Evolutionary conservation across 2,797 vertebrate species (phyloP).

Genomic region (Kryptopterus vitreolus): DNA sequence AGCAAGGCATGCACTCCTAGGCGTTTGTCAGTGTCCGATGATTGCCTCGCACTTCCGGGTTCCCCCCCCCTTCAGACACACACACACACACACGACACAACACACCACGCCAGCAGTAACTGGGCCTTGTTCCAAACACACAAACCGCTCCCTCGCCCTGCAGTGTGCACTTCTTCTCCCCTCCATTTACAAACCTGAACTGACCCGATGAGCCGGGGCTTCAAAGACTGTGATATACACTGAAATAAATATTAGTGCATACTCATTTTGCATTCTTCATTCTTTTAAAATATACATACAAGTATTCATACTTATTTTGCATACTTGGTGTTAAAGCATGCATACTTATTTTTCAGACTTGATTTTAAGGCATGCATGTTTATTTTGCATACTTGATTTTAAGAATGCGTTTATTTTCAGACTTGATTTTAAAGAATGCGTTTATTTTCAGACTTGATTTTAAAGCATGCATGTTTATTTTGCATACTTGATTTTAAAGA

Average conservation of each 20-base stretch:
- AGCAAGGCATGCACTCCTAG: conserved; percentile 45
- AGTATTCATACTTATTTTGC: too few relatives aligned
- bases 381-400: background rate
- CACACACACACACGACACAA: too few relatives aligned
- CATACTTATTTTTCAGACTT: too few relatives aligned
- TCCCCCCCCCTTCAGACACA: too few relatives aligned
- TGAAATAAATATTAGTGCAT: too few relatives aligned
- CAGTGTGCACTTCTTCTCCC: background rate
- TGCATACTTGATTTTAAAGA: background rate
- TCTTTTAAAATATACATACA: too few relatives aligned
- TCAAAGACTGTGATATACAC: too few relatives aligned
- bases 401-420: too few relatives aligned
- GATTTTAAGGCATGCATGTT: too few relatives aligned
- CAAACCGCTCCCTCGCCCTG: background rate
- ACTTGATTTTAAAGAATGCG: background rate
- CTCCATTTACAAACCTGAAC: background rate
- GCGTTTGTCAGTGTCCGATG: conserved; percentile 55
- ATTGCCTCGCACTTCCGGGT: conserved; percentile 56
- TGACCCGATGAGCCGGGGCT: too few relatives aligned
- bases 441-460: background rate
- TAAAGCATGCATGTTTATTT: background rate
- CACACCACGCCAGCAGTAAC: background rate
- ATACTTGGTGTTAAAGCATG: too few relatives aligned
- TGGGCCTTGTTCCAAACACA: background rate
- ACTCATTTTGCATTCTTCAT: too few relatives aligned